These are phyloP conservation scores for Zeus faber DNA, from an alignment of 2,113 vertebrate species.

Conservation along the genomic window DNA sequence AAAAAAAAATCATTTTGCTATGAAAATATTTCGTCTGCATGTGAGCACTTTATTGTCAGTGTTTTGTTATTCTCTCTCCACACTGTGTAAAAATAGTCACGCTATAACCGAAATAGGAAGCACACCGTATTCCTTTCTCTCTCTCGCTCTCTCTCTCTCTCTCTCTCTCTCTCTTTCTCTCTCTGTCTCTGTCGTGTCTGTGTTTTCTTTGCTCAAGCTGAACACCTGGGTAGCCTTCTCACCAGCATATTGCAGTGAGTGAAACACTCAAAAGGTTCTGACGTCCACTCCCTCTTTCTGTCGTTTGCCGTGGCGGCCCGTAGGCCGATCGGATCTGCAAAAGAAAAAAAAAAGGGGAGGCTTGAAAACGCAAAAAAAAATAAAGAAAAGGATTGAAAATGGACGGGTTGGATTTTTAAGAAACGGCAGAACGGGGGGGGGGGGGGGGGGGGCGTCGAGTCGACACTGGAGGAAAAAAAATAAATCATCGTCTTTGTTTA, in stretches of 20 bases:
- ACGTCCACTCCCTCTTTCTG: constrained; percentile 33
- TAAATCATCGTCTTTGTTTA: constrained; percentile 39
- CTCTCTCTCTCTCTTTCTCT: constrained; percentile 26
- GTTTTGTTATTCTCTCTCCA: constrained; percentile 37
- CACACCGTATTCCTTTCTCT: constrained; percentile 40
- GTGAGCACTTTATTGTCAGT: constrained; percentile 61
- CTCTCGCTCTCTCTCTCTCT: constrained; percentile 30
- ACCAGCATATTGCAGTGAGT: constrained; percentile 66
- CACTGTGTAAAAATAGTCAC: constrained; percentile 25
- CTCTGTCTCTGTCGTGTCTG: constrained; percentile 17
- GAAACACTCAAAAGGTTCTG: constrained; percentile 25
- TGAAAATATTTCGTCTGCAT: constrained; percentile 51
- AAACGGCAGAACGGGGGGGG: constrained; percentile 13
- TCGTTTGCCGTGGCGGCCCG: constrained; percentile 34
- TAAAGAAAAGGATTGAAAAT: not conserved
- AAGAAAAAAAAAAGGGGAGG: not conserved
- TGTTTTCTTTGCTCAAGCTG: constrained; percentile 41
- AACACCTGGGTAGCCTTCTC: constrained; percentile 71
- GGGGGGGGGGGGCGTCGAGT: too few relatives aligned
- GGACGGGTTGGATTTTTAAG: not conserved
- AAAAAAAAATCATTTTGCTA: constrained; percentile 28
- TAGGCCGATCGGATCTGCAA: constrained; percentile 27
- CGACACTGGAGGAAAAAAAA: constrained; percentile 29
- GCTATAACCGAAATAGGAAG: constrained; percentile 42
- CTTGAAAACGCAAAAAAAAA: too few relatives aligned